phyloP scores from a whole-genome alignment of 2,797 vertebrate genomes.

The Sebastes iracundus region DNA sequence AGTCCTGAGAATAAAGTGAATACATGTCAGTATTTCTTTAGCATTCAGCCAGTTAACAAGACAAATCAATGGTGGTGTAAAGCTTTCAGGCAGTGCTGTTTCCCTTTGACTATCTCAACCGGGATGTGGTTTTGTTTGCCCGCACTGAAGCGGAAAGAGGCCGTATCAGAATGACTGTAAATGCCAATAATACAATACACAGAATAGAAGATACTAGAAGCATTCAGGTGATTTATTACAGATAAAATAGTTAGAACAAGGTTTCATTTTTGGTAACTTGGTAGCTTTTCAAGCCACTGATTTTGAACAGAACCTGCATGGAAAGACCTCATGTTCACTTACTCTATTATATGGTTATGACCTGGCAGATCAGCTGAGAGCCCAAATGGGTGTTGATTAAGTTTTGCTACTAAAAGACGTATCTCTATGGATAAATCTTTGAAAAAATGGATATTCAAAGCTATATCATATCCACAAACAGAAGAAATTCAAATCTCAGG shows the following conservation, averaged over 20 bases:
- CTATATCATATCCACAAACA: neutral
- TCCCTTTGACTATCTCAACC: neutral
- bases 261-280: neutral
- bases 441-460: neutral
- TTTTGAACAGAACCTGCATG: neutral
- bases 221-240: neutral
- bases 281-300: neutral
- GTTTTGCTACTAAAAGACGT: neutral
- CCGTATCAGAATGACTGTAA: conserved; percentile 18
- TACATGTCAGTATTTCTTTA: neutral
- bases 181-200: neutral
- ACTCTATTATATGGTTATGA: neutral
- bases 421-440: neutral
- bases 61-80: neutral
- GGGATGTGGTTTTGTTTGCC: conserved; percentile 14
- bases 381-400: neutral
- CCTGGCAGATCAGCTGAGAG: neutral
- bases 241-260: neutral
- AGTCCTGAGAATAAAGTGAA: neutral
- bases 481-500: neutral
- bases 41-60: neutral
- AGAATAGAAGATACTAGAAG: neutral
- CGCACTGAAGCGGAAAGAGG: neutral
- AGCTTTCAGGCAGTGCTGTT: neutral
- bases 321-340: neutral